Evolutionary conservation across 2,113 vertebrate species (phyloP).

Genomic region (Eretmochelys imbricata): DNA sequence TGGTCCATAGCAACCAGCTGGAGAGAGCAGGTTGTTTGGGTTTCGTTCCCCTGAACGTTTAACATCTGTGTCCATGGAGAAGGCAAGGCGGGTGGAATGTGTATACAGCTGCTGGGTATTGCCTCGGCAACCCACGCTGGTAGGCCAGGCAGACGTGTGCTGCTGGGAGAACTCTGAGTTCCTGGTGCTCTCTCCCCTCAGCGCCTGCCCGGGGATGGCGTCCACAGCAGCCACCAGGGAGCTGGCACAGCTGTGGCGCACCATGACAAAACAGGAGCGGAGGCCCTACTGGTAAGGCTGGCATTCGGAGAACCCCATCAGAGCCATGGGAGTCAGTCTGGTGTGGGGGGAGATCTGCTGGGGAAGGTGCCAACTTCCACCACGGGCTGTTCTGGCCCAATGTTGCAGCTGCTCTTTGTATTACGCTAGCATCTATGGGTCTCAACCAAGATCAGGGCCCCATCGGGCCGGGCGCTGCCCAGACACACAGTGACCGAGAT

Average conservation of each 20-base stretch:
- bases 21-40: not conserved
- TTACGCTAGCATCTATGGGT: not conserved
- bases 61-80: not conserved
- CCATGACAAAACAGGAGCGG: slow-evolving; percentile 70
- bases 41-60: not conserved
- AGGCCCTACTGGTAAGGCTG: slow-evolving; percentile 75
- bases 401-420: not conserved
- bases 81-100: not conserved
- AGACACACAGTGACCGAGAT: not conserved
- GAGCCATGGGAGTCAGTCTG: not conserved
- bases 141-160: not conserved
- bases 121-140: not conserved
- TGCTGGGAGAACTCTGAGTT: not conserved
- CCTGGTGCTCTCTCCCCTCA: slow-evolving; percentile 2
- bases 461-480: too few relatives aligned
- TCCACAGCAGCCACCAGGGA: slow-evolving; percentile 76
- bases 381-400: not conserved
- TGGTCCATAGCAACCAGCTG: not conserved
- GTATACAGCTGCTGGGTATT: not conserved
- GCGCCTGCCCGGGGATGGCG: slow-evolving; percentile 71
- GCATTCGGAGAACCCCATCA: not conserved
- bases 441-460: not conserved
- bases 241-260: slow-evolving; percentile 75
- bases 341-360: not conserved
- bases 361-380: not conserved